These are phyloP conservation scores for Ephestia elutella DNA, from an alignment of 1,140 invertebrate species.

Conservation along the genomic window DNA sequence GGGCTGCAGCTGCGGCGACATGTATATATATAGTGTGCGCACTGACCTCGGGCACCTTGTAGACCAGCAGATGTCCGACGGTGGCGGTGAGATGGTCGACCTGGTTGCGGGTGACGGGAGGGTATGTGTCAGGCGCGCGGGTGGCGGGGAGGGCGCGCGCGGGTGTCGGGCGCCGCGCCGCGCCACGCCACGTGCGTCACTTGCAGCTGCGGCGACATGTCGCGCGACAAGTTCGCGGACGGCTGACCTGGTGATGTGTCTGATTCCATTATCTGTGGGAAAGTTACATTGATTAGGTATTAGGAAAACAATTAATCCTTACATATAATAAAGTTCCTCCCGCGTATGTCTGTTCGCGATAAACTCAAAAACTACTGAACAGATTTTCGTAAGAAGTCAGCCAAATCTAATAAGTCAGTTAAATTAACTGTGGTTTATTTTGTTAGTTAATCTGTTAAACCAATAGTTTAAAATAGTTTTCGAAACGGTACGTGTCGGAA, in stretches of 20 bases:
- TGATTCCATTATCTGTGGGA: slow-evolving; percentile 75
- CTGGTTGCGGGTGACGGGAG: slow-evolving; percentile 86
- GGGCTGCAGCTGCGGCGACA: slow-evolving; percentile 78
- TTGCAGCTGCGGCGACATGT: slow-evolving; percentile 78
- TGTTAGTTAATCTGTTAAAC: too few relatives aligned
- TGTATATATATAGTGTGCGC: too few relatives aligned
- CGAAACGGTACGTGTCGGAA: too few relatives aligned
- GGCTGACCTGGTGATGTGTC: slow-evolving; percentile 68
- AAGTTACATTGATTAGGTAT: too few relatives aligned
- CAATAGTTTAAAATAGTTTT: too few relatives aligned
- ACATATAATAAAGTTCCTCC: too few relatives aligned
- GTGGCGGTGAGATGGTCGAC: slow-evolving; percentile 88
- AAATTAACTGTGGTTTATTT: too few relatives aligned
- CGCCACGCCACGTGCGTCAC: slow-evolving; percentile 74
- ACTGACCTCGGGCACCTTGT: slow-evolving; percentile 84
- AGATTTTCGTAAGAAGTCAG: too few relatives aligned
- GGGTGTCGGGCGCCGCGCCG: slow-evolving; percentile 80
- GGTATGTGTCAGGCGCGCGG: slow-evolving; percentile 77
- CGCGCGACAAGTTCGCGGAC: slow-evolving; percentile 72
- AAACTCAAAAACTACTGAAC: too few relatives aligned
- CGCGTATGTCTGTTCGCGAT: too few relatives aligned
- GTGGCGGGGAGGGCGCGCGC: slow-evolving; percentile 66
- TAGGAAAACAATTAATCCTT: not conserved
- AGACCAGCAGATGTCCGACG: slow-evolving; percentile 85
- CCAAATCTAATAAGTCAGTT: too few relatives aligned